Percentiles rank a stretch among this genome's conserved stretches.
Evolutionary conservation across 64 coral and sea anemone genomes (phyloP).

Genomic region (Porites australiensis): DNA sequence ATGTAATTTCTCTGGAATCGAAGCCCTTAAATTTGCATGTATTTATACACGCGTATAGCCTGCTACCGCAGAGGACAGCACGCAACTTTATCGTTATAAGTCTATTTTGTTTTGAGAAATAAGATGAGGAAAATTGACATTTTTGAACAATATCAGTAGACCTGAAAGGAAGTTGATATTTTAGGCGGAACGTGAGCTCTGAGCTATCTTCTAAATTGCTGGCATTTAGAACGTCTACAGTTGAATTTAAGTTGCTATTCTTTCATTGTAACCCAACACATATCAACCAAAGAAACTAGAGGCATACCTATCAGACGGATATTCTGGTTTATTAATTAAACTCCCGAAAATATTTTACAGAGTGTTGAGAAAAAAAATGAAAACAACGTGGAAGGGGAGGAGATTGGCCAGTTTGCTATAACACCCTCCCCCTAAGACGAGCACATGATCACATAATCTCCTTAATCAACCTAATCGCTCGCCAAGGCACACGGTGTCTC

Average conservation of each 20-base stretch:
- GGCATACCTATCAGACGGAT: conserved; percentile 87
- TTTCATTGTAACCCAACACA: conserved; percentile 94
- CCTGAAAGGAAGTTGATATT: background rate
- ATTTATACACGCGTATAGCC: too few relatives aligned
- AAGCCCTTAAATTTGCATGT: too few relatives aligned
- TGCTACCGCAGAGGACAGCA: too few relatives aligned
- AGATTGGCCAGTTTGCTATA: conserved; percentile 45
- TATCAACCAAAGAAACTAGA: conserved; percentile 87
- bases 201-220: background rate
- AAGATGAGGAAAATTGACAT: too few relatives aligned
- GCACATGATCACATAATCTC: conserved; percentile 48
- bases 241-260: conserved; percentile 8
- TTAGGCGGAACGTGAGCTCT: background rate
- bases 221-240: conserved; percentile 18
- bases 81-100: too few relatives aligned
- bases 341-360: conserved; percentile 80
- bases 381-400: conserved; percentile 56
- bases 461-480: conserved; percentile 77
- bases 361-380: conserved; percentile 79
- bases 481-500: conserved; percentile 59
- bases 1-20: too few relatives aligned
- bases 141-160: background rate
- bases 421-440: conserved; percentile 37
- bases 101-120: too few relatives aligned
- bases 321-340: conserved; percentile 64